Conservation (phyloP, 2,113 vertebrate genomes). For the Ranitomeya imitator region DNA sequence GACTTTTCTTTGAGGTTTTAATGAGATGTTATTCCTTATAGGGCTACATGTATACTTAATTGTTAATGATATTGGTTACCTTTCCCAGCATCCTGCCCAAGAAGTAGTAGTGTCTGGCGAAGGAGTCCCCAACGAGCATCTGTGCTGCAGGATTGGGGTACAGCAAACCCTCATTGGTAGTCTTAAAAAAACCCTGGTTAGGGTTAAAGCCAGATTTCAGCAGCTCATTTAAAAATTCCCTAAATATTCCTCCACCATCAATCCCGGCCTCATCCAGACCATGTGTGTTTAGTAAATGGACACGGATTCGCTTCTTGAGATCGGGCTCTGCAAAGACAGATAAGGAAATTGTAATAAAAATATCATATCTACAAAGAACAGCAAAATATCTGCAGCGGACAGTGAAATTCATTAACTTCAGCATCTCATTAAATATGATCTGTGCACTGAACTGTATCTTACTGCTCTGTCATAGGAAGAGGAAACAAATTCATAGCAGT, state of each 20-base stretch:
- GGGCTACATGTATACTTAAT: not conserved
- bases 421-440: too few species aligned
- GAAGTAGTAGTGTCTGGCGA: constrained; percentile 95
- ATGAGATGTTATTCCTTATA: not conserved
- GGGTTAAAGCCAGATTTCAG: constrained; percentile 97
- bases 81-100: constrained; percentile 96
- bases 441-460: too few species aligned
- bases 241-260: constrained; percentile 95
- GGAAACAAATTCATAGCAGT: too few species aligned
- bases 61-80: constrained; percentile 71
- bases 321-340: constrained; percentile 81
- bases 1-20: not conserved
- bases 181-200: constrained; percentile 97
- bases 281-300: constrained; percentile 93
- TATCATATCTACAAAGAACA: not conserved
- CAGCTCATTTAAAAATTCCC: constrained; percentile 96
- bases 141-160: constrained; percentile 92
- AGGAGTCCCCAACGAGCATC: constrained; percentile 92
- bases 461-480: too few species aligned
- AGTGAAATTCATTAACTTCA: too few species aligned
- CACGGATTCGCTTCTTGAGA: constrained; percentile 91
- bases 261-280: constrained; percentile 97
- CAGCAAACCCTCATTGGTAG: constrained; percentile 93
- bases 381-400: too few species aligned
- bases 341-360: rapidly evolving